phyloP scores from a whole-genome alignment of 2,888 invertebrate species.

The Cheilosia soror region DNA sequence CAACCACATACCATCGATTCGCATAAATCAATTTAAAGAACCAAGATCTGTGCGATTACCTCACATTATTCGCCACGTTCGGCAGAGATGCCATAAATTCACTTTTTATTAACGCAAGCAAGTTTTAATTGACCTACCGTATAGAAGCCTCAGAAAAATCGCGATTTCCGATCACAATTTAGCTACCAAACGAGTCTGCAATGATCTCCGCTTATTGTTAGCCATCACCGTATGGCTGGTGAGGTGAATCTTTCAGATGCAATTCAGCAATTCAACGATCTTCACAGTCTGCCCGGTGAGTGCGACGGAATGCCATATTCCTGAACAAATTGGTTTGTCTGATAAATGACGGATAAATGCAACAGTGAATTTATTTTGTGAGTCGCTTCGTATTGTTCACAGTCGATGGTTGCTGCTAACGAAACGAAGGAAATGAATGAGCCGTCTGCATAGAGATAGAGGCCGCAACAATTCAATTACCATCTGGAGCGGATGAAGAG shows the following conservation, averaged over 20 bases:
- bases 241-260: slow-evolving; percentile 1
- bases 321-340: slow-evolving; percentile 57
- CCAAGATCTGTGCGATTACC: not conserved
- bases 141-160: not conserved
- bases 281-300: slow-evolving; percentile 11
- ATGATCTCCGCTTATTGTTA: not conserved
- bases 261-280: slow-evolving; percentile 13
- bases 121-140: not conserved
- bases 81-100: slow-evolving; percentile 11
- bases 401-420: slow-evolving; percentile 9
- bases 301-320: slow-evolving; percentile 33
- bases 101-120: slow-evolving; percentile 2
- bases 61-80: slow-evolving; percentile 14
- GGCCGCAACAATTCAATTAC: slow-evolving; percentile 55
- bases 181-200: not conserved
- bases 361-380: slow-evolving; percentile 25
- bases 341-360: slow-evolving; percentile 41
- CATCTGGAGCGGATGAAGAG: slow-evolving; percentile 58
- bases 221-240: not conserved
- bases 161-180: not conserved
- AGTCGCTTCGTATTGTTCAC: slow-evolving; percentile 19
- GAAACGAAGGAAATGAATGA: slow-evolving; percentile 14
- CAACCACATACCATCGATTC: not conserved
- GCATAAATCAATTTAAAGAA: slow-evolving; percentile 3
- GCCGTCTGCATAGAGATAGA: slow-evolving; percentile 26